phyloP scores from a whole-genome alignment of 1,140 invertebrate genomes.

The Lordiphosa collinella region DNA sequence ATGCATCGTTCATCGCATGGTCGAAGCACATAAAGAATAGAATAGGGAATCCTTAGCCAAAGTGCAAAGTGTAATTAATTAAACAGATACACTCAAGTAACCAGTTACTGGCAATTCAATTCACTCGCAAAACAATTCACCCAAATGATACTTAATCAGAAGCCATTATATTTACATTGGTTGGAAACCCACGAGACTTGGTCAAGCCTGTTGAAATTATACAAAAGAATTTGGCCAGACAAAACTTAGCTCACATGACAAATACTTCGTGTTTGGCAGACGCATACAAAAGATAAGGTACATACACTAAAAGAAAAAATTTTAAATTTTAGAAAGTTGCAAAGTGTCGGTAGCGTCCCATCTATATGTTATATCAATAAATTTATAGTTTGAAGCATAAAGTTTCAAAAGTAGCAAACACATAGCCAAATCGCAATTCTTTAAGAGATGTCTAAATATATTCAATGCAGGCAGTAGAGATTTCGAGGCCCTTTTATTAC shows the following conservation, averaged over 20 bases:
- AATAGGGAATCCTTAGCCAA: background rate
- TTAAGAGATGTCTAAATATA: too few species aligned
- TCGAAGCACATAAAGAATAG: constrained; percentile 3
- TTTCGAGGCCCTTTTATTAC: too few species aligned
- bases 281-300: constrained; percentile 10
- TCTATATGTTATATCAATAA: too few species aligned
- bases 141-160: constrained; percentile 31
- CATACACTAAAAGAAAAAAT: constrained; percentile 8
- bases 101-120: background rate
- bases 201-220: background rate
- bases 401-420: too few species aligned
- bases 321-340: too few species aligned
- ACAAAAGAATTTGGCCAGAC: constrained; percentile 32
- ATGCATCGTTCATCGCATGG: constrained; percentile 37
- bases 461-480: too few species aligned
- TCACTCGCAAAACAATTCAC: background rate
- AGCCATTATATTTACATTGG: constrained; percentile 56
- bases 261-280: constrained; percentile 40
- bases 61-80: constrained; percentile 31
- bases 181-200: constrained; percentile 25
- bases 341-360: too few species aligned
- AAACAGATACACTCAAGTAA: constrained; percentile 11
- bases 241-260: constrained; percentile 31
- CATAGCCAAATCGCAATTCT: too few species aligned
- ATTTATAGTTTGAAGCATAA: too few species aligned